Evolutionary conservation across 2,113 vertebrate genomes (phyloP).

Genomic region (Myrmecophaga tridactyla): DNA sequence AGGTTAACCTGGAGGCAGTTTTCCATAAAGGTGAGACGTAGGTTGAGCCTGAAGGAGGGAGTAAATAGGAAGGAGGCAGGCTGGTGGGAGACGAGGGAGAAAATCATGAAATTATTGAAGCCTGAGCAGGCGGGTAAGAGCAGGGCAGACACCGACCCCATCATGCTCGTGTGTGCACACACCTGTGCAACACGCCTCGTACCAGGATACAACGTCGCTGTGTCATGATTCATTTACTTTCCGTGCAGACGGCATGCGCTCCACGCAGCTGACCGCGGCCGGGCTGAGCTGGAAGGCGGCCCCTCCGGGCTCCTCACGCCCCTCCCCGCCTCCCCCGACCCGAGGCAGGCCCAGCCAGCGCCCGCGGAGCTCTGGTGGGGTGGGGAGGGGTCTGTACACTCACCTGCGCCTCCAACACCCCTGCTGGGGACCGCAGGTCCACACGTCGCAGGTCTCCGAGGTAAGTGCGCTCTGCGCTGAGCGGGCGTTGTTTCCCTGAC

Average conservation of each 20-base stretch:
- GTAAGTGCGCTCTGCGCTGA: not conserved
- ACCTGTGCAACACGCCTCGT: not conserved
- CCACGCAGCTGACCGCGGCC: not conserved
- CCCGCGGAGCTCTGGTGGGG: no score
- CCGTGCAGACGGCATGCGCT: not conserved
- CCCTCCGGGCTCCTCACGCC: not conserved
- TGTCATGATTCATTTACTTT: not conserved
- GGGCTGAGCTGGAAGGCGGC: not conserved
- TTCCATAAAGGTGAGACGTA: not conserved
- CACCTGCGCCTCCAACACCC: not conserved
- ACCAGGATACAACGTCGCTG: not conserved
- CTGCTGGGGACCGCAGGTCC: not conserved
- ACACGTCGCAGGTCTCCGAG: not conserved
- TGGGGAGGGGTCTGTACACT: not conserved
- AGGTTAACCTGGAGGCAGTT: not conserved
- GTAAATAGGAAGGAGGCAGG: not conserved
- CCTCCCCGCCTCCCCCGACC: no score
- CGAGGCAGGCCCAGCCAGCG: no score
- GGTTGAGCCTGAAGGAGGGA: not conserved
- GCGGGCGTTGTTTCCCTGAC: not conserved
- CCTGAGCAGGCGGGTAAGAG: not conserved
- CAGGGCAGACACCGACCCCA: no score
- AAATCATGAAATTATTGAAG: not conserved
- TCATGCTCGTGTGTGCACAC: not conserved
- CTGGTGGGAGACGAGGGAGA: not conserved